A percentile compares a stretch with the other conserved stretches of the same genome.
These are phyloP conservation scores for Oeneis ivallda DNA, from an alignment of 2,888 invertebrate genomes.

Conservation along the genomic window DNA sequence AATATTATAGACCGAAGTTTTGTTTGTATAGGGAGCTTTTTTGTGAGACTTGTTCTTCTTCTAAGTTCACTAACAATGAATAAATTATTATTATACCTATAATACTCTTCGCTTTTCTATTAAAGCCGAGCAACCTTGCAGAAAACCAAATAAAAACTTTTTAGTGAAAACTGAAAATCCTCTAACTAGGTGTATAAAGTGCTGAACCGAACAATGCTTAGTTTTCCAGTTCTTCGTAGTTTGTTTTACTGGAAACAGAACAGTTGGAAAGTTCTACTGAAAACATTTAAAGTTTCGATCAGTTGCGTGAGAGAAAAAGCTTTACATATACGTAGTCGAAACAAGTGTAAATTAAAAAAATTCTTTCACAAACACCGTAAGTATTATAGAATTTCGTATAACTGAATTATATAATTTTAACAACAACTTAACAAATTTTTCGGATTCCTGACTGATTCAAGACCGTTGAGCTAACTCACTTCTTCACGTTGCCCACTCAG, in stretches of 20 bases:
- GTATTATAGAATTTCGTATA: too few species aligned
- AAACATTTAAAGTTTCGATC: background rate
- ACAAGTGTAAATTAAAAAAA: too few species aligned
- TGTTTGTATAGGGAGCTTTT: too few species aligned
- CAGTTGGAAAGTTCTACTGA: background rate
- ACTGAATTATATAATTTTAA: too few species aligned
- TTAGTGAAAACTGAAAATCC: constrained; percentile 2
- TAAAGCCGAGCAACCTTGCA: background rate
- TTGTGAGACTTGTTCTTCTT: too few species aligned
- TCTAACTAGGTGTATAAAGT: constrained; percentile 10
- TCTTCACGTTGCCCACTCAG: too few species aligned
- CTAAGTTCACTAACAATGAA: background rate
- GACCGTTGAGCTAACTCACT: too few species aligned
- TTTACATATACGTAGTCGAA: background rate
- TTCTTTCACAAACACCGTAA: too few species aligned
- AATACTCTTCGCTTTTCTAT: background rate
- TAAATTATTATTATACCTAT: too few species aligned
- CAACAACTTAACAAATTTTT: too few species aligned
- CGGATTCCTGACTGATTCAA: too few species aligned
- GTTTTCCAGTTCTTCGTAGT: constrained; percentile 4
- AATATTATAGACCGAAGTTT: too few species aligned
- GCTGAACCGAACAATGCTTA: constrained; percentile 16
- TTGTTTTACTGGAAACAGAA: constrained; percentile 10
- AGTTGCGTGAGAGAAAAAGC: constrained; percentile 3
- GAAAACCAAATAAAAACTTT: constrained; percentile 2